Evolutionary conservation across 2,888 invertebrate species (phyloP).

Genomic region (Tenthredo scrophulariae): DNA sequence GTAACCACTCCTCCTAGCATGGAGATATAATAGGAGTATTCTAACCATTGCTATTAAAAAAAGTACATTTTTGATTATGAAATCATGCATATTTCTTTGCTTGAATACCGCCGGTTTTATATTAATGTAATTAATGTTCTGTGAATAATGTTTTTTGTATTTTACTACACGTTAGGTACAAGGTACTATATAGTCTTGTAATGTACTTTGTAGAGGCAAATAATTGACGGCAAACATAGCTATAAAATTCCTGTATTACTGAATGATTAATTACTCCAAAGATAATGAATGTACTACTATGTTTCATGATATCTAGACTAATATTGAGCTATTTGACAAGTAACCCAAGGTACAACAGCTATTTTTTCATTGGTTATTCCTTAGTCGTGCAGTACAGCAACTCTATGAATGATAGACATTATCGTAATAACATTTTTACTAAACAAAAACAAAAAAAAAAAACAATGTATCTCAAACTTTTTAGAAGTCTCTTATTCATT

Average conservation of each 20-base stretch:
- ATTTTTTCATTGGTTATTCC: conserved; percentile 18
- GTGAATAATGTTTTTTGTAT: conserved; percentile 33
- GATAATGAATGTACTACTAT: conserved; percentile 37
- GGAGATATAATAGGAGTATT: not conserved
- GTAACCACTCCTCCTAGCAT: not conserved
- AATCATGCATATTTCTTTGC: conserved; percentile 12
- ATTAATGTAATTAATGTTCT: conserved; percentile 27
- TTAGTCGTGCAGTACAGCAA: not conserved
- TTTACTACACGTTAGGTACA: conserved; percentile 12
- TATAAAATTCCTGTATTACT: conserved; percentile 49
- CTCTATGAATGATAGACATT: not conserved
- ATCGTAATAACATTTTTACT: not conserved
- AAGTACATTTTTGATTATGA: not conserved
- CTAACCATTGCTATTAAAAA: not conserved
- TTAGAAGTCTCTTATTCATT: not conserved
- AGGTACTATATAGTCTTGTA: not conserved
- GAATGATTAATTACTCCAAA: conserved; percentile 48
- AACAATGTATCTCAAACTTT: not conserved
- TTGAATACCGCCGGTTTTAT: conserved; percentile 1
- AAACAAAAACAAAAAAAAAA: not conserved
- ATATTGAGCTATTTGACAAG: conserved; percentile 1
- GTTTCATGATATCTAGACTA: not conserved
- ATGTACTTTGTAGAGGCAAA: not conserved
- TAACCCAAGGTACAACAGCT: not conserved
- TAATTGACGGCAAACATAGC: conserved; percentile 10